Evolutionary conservation across 1,140 invertebrate species (phyloP), one percentile per base, ranked within the genome.

Genomic region (Danaus plexippus): DNA sequence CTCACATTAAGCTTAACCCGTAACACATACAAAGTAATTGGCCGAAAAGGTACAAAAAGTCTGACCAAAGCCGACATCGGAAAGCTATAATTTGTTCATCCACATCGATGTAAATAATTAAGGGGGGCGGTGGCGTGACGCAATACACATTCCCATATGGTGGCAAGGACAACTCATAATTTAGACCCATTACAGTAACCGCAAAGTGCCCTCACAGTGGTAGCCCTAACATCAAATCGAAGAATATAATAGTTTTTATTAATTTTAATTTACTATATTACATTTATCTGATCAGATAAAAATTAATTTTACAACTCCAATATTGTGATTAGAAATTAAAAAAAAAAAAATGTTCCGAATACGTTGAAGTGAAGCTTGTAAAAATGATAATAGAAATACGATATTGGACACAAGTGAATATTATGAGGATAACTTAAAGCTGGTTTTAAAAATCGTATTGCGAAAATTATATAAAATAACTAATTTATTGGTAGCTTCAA

Each of bases 81-180:
- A 79, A 79, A 79, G 67, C 80, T 81, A 79, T 84, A 84, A 86
- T 83, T 86, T 82, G 78, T 75, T 67, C 71, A 77, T 80, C 77
- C 71, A 80, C 71, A 71, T 80, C 75, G 70, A 70, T 67, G 69
- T 69, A 67, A 66, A 67, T 83, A 83, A 86, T 83, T 75, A 83
- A 64, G 59, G 77, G 71, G 73, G 56, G 66, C 72, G 77, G 71
- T 73, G 56, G 66, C 72, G 75, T 78, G 75, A 81, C 68, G 68
- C 67, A 75, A 80, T 76, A 78, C 71, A 67, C 70, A 80, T 77
- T 80, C 78, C 69, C 70, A 75, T 70, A 69, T 80, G 67, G 69
- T 63, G 66, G 61, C 75, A 80, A 79, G 75, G 77, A 81, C 78
- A 79, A 69, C 69, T 66, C 75, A 64, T 84, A 77, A 86, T 86